Conservation (phyloP, 1,140 invertebrate species). For the Helicoverpa zea region DNA sequence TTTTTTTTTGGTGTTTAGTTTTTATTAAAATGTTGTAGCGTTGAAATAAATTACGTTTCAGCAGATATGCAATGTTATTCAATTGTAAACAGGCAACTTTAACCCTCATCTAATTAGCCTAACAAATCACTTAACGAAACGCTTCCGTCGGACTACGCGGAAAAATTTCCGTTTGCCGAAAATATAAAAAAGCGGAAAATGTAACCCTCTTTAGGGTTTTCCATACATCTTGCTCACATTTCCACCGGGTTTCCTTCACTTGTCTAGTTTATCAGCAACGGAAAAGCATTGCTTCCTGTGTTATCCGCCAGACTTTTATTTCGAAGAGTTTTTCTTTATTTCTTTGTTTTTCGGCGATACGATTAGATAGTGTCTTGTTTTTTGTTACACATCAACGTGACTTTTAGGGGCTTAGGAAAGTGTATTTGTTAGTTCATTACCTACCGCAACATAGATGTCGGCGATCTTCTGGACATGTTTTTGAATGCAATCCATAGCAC, state of each 20-base stretch:
- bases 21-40: not conserved
- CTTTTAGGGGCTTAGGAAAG: not conserved
- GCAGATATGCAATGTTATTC: conserved; percentile 27
- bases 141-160: conserved; percentile 54
- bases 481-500: no score
- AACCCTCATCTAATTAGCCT: conserved; percentile 57
- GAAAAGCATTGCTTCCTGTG: conserved; percentile 79
- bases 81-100: conserved; percentile 13
- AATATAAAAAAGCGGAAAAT: conserved; percentile 55
- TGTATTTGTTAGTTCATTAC: conserved; percentile 1
- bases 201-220: conserved; percentile 59
- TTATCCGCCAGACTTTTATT: conserved; percentile 72
- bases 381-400: conserved; percentile 31
- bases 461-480: no score
- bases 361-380: conserved; percentile 50
- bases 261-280: conserved; percentile 75
- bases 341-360: conserved; percentile 47
- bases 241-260: conserved; percentile 69
- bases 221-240: conserved; percentile 71
- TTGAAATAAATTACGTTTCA: not conserved
- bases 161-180: conserved; percentile 59
- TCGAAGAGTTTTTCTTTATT: conserved; percentile 60
- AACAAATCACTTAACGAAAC: conserved; percentile 65
- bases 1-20: not conserved
- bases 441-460: no score